Base-by-base conservation (phyloP, 2,797 vertebrate genomes). In the Anabas testudineus region DNA sequence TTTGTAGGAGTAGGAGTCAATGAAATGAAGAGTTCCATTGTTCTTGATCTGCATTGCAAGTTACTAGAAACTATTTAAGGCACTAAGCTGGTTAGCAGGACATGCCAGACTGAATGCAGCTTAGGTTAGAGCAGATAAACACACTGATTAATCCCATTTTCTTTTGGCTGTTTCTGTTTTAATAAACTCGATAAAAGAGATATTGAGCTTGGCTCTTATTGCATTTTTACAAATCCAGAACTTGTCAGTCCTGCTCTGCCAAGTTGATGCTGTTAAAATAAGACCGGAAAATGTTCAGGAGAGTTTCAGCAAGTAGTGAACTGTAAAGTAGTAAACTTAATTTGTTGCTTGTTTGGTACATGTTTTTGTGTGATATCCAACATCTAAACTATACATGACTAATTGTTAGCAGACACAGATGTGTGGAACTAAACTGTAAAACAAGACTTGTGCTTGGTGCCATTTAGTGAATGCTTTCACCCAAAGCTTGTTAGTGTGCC, bases 401-500 rank as follows among this genome's bases (percentile, higher is more conserved):
- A 14, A 14, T 26, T 39, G 41, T 34, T 48, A n/a, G 53, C 43
- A 56, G 47, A 4, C 13, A 14, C 12, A 19, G n/a, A 22, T 18
- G 10, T 19, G 47, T 42, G 24, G 2, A 68, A 30, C 6, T 36
- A n/a, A 65, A 62, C 26, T 1, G 37, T 10, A 41, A 42, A 69
- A 60, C 15, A 13, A 45, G 46, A 54, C 34, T 4, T 36, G 42
- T n/a, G 58, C 34, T 34, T 5, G 32, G 39, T 16, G 36, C 48
- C 64, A 39, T 75, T 41, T 78, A 63, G 64, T 55, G 19, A 16
- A 55, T 26, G 52, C 52, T 3, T 28, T 58, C 41, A 22, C 52
- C 68, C 46, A 26, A 19, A 69, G 30, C 75, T 72, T 30, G 66
- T 81, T 64, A 51, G 67, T 54, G 71, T 39, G 63, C 67, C 80